phyloP scores from a whole-genome alignment of 2,888 invertebrate genomes.

The Drosophila prostipennis region DNA sequence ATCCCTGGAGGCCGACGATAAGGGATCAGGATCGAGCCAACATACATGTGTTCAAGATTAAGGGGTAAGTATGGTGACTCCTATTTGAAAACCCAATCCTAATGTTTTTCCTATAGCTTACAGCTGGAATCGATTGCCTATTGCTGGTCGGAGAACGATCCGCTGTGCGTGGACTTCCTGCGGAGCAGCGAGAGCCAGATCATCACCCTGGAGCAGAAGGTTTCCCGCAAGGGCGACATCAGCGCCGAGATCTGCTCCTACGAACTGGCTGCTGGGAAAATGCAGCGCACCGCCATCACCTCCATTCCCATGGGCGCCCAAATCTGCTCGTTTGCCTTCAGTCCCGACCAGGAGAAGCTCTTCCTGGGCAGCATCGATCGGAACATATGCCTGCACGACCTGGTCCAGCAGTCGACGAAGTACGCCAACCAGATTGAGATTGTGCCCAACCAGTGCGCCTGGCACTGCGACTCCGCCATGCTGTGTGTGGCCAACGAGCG shows the following conservation, averaged over 20 bases:
- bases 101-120: slow-evolving; percentile 83
- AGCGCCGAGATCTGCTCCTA: slow-evolving; percentile 89
- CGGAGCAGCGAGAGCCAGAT: slow-evolving; percentile 88
- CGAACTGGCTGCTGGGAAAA: slow-evolving; percentile 85
- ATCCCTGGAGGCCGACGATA: slow-evolving; percentile 95
- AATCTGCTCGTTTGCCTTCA: slow-evolving; percentile 88
- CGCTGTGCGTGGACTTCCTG: slow-evolving; percentile 92
- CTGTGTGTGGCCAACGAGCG: slow-evolving; percentile 89
- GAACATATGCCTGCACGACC: slow-evolving; percentile 91
- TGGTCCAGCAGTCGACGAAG: slow-evolving; percentile 89
- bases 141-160: slow-evolving; percentile 94
- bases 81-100: fast-evolving
- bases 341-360: slow-evolving; percentile 90
- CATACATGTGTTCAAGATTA: slow-evolving; percentile 91
- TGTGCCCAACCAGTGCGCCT: slow-evolving; percentile 89
- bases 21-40: slow-evolving; percentile 95
- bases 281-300: slow-evolving; percentile 88
- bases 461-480: slow-evolving; percentile 90
- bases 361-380: slow-evolving; percentile 94
- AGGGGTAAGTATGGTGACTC: slow-evolving; percentile 85
- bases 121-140: slow-evolving; percentile 91
- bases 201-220: slow-evolving; percentile 93
- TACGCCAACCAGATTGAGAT: slow-evolving; percentile 90
- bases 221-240: slow-evolving; percentile 89
- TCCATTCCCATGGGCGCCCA: slow-evolving; percentile 90